Evolutionary conservation across 1,140 invertebrate species (phyloP).

Genomic region (Luehdorfia chinensis): DNA sequence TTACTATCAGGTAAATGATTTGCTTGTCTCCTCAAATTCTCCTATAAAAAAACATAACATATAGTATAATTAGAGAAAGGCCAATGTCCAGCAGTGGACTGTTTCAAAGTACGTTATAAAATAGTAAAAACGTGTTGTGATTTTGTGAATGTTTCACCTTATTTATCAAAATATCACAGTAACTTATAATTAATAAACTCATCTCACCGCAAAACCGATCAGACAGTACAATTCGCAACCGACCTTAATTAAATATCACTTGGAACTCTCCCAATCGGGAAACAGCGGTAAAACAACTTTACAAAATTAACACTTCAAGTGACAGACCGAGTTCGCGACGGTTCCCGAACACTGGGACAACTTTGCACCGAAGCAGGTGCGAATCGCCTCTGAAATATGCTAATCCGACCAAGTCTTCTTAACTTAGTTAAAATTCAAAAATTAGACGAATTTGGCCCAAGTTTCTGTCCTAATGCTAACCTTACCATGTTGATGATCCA

Average conservation of each 20-base stretch:
- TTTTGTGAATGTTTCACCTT: too few species aligned
- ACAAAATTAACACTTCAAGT: constrained; percentile 9
- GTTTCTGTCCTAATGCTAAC: not conserved
- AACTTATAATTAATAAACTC: too few species aligned
- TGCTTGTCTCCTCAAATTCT: too few species aligned
- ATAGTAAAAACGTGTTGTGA: too few species aligned
- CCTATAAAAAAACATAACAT: too few species aligned
- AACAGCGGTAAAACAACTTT: constrained; percentile 4
- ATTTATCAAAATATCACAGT: too few species aligned
- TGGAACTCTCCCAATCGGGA: constrained; percentile 4
- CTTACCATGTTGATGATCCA: constrained; percentile 4
- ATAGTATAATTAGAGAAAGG: too few species aligned
- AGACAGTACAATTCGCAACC: not conserved
- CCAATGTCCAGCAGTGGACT: too few species aligned
- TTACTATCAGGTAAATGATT: too few species aligned
- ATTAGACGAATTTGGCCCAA: constrained; percentile 10
- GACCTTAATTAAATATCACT: constrained; percentile 7
- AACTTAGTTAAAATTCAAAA: constrained; percentile 14
- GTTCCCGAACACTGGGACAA: not conserved
- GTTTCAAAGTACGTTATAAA: too few species aligned
- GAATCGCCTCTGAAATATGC: constrained; percentile 16
- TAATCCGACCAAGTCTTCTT: constrained; percentile 15
- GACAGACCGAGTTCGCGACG: not conserved
- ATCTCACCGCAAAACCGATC: too few species aligned
- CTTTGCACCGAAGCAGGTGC: constrained; percentile 12